Base-by-base conservation (phyloP, 2,113 vertebrate species). In the Orycteropus afer region DNA sequence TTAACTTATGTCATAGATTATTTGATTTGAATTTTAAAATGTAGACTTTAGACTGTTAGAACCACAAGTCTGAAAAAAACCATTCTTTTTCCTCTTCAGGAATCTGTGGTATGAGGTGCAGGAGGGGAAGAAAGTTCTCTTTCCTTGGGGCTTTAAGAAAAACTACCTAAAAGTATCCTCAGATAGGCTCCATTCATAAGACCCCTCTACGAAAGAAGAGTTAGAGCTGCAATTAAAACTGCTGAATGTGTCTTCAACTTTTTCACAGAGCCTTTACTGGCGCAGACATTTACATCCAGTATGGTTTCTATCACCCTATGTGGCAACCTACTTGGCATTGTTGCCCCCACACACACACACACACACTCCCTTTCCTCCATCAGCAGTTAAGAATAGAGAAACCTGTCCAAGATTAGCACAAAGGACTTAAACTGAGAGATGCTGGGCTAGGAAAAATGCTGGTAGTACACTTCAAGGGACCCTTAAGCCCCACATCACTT, bases 11-110 rank as follows among this genome's bases (percentile, higher is more conserved):
- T 11, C 89, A 80, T 55, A 51, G 73, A 34, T 42, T 29, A 71
- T 73, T 71, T 55, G 45, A 94, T 69, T 53, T 42, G 9, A 45
- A 65, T 87, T 67, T 91, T 32, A 63, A 93, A 69, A 61, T 47
- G 51, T 80, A 77, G 14, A 87, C 25, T 79, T 90, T 77, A 84
- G 91, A n/a, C n/a, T 86, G 25, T 76, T 42, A 78, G 29, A 86
- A 90, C 57, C 29, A 57, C 5, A 23, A 3, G 9, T 14, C 14
- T 55, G 83, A 79, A 69, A 79, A 15, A 57, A 51, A 49, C 59
- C 11, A 32, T 27, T 59, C 27, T 65, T 81, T 89, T 73, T 42
- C 29, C 22, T 91, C 82, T 95, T 82, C 27, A 74, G 49, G 42
- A 78, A 89, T 82, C 4, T 49, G 45, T 37, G 59, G 32, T 15